Evolutionary conservation across 64 coral and sea anemone genomes (phyloP), one percentile per base, ranked within the genome.

Genomic region (Stichodactyla helianthus): DNA sequence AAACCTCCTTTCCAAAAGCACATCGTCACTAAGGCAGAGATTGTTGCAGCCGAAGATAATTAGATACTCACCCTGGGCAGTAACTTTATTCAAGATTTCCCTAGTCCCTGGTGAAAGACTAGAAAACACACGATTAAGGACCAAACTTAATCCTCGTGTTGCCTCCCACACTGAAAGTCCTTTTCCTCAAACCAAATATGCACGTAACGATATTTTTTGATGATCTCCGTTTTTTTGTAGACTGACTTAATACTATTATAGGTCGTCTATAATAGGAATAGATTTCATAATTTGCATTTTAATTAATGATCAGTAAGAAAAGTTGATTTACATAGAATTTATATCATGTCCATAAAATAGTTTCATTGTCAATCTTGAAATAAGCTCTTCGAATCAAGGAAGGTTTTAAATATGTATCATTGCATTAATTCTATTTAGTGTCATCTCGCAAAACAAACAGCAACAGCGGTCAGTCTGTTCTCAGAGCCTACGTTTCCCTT

Each of bases 1-100:
- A 93, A 88, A 44, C 94, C 94, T 19, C 65, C 94, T 1, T 97
- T 97, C 54, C 91, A 92, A 71, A 97, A 97, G 13, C 94, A 97
- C 88, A 85, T 97, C 76, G 84, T 87, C 16, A 56, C 87, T 16
- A 97, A 97, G 68, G 80, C 94, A 10, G 85, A 88, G 6, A 85
- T 88, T 79, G 16, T 97, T 51, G 91, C 85, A 85, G 89, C 84
- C 44, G 87, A 93, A 63, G 91, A 93, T 51, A 51, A 86, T 79
- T 93, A 93, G n/a, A 59, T 50, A 61, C 2, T 17, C 17, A 28
- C 10, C 14, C 57, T 55, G 51, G 54, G 20, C 4, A 1, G 51
- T n/a, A 53, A 23, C 14, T 3, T 12, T 82, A 50, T 11, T 15
- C 2, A 54, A 82, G 51, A 15, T 22, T 53, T 50, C 71, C 9